Percentiles rank a stretch among this genome's conserved stretches.
Conservation (phyloP, 2,113 vertebrate species). For the Sander lucioperca region DNA sequence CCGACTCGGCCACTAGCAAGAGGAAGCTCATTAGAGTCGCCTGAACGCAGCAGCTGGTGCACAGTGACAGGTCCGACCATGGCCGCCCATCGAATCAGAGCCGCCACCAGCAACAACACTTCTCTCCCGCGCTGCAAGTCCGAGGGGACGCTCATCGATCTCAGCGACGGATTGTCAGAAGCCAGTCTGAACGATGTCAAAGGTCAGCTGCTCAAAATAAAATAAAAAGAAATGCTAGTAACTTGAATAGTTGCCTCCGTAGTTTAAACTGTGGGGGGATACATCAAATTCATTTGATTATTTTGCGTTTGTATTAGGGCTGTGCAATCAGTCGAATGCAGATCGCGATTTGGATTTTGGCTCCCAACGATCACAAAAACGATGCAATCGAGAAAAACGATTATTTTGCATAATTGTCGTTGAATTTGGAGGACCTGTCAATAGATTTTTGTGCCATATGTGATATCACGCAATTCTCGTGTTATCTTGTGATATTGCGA, state of each 20-base stretch:
- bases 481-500: too few species aligned
- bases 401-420: too few species aligned
- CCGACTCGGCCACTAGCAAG: constrained; percentile 12
- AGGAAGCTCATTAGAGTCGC: constrained; percentile 23
- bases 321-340: too few species aligned
- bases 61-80: constrained; percentile 76
- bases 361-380: too few species aligned
- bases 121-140: constrained; percentile 94
- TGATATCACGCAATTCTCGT: too few species aligned
- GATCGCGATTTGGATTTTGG: too few species aligned
- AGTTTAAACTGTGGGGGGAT: neutral
- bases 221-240: too few species aligned
- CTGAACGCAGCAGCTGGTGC: constrained; percentile 14
- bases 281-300: neutral
- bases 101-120: constrained; percentile 87
- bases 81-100: constrained; percentile 95
- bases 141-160: constrained; percentile 94
- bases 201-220: constrained; percentile 82
- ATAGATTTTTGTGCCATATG: too few species aligned
- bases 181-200: constrained; percentile 90
- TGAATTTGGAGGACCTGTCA: too few species aligned
- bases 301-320: neutral
- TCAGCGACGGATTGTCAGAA: constrained; percentile 88
- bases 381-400: too few species aligned
- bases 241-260: neutral